A percentile compares a stretch with the other conserved stretches of the same genome.
Evolutionary conservation across 1,140 invertebrate species (phyloP).

Genomic region (Homalodisca vitripennis): DNA sequence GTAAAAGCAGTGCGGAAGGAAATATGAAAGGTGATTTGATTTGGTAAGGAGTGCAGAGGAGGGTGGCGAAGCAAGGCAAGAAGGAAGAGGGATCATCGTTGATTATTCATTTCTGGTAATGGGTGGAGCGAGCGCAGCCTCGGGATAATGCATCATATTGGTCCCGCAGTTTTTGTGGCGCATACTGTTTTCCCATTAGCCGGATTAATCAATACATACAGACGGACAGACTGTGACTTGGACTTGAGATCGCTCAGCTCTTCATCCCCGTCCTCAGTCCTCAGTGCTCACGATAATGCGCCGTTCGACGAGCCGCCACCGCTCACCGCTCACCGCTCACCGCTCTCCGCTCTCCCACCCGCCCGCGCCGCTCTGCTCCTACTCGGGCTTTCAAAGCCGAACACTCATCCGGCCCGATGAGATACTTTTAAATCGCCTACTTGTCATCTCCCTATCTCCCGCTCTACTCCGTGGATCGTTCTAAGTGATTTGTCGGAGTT

Average conservation of each 20-base stretch:
- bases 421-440: background rate
- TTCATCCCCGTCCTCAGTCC: background rate
- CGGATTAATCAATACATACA: slow-evolving; percentile 31
- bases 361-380: background rate
- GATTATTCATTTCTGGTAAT: slow-evolving; percentile 34
- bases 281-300: background rate
- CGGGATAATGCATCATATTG: slow-evolving; percentile 26
- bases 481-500: background rate
- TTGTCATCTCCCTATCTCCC: background rate
- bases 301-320: background rate
- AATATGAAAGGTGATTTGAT: background rate
- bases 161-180: background rate
- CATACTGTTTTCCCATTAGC: slow-evolving; percentile 30
- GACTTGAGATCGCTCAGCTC: slow-evolving; percentile 1
- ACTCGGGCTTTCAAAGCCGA: too few relatives aligned
- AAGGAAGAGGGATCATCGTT: slow-evolving; percentile 22
- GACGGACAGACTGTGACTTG: background rate
- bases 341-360: background rate
- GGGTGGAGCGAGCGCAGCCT: slow-evolving; percentile 1
- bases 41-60: background rate
- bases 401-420: background rate
- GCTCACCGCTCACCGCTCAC: background rate
- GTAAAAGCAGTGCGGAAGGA: too few relatives aligned
- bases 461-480: background rate
- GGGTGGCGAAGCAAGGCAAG: background rate